Percentiles rank a stretch among this genome's conserved stretches.
These are phyloP conservation scores for Epicauta chinensis DNA, from an alignment of 1,140 invertebrate genomes.

Conservation along the genomic window DNA sequence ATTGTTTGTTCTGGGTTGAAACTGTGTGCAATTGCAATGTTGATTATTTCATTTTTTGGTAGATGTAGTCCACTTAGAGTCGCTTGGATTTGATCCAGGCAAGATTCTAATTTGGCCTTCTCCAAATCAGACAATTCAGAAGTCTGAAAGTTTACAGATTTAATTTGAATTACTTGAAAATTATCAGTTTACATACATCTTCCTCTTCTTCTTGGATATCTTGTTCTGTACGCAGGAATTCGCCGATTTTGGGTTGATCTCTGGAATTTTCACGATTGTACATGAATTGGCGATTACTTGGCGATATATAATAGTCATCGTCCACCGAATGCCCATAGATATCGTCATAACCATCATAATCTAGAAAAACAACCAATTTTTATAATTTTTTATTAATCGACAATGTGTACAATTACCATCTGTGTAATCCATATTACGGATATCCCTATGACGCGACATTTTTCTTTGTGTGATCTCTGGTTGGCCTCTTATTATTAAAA, in stretches of 20 bases:
- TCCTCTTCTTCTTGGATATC: slow-evolving; percentile 71
- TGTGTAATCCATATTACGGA: slow-evolving; percentile 67
- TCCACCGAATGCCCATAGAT: slow-evolving; percentile 90
- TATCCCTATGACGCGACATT: slow-evolving; percentile 74
- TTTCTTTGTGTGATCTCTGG: slow-evolving; percentile 19
- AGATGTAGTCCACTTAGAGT: slow-evolving; percentile 24
- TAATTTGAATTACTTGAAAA: no score
- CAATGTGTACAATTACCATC: slow-evolving; percentile 49
- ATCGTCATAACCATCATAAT: slow-evolving; percentile 87
- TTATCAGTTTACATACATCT: no score
- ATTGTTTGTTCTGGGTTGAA: slow-evolving; percentile 26
- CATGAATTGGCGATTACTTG: slow-evolving; percentile 77
- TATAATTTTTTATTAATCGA: background rate
- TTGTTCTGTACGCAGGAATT: slow-evolving; percentile 61
- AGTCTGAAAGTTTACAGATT: slow-evolving; percentile 38
- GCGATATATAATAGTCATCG: slow-evolving; percentile 83
- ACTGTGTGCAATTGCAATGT: slow-evolving; percentile 26
- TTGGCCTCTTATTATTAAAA: no score
- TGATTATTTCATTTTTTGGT: slow-evolving; percentile 26
- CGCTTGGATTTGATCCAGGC: slow-evolving; percentile 65
- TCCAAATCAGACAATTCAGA: slow-evolving; percentile 57
- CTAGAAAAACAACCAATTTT: slow-evolving; percentile 44
- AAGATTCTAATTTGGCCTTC: slow-evolving; percentile 69
- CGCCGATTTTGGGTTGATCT: slow-evolving; percentile 62
- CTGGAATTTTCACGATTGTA: slow-evolving; percentile 66